phyloP scores from a whole-genome alignment of 2,797 vertebrate genomes.

The Aulostomus chinensis region DNA sequence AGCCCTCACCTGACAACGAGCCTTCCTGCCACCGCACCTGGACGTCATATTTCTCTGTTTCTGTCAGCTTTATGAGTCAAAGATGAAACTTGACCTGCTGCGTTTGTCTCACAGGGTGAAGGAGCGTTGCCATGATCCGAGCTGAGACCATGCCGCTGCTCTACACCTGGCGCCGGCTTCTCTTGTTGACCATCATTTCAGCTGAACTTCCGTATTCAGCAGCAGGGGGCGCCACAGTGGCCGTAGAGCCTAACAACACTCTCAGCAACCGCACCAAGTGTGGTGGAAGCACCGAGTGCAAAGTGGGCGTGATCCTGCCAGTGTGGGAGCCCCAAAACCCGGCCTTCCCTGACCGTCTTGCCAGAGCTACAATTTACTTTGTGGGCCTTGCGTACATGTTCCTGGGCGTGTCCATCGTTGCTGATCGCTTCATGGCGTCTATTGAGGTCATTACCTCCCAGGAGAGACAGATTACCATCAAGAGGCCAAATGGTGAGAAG shows the following conservation, averaged over 20 bases:
- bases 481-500: constrained; percentile 92
- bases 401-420: constrained; percentile 95
- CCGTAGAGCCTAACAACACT: constrained; percentile 40
- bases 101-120: too few relatives aligned
- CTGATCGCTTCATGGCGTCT: constrained; percentile 97
- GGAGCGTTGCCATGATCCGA: too few relatives aligned
- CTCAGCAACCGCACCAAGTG: constrained; percentile 66
- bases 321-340: constrained; percentile 90
- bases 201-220: too few relatives aligned
- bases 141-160: too few relatives aligned
- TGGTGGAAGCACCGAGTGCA: constrained; percentile 84
- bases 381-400: constrained; percentile 94
- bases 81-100: too few relatives aligned
- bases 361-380: constrained; percentile 94
- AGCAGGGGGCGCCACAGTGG: too few relatives aligned
- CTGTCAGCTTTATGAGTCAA: too few relatives aligned
- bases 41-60: too few relatives aligned
- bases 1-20: too few relatives aligned
- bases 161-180: too few relatives aligned
- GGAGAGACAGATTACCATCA: constrained; percentile 92
- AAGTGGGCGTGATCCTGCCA: constrained; percentile 90
- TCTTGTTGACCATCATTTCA: too few relatives aligned
- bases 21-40: too few relatives aligned
- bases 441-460: constrained; percentile 99
- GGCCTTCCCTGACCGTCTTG: constrained; percentile 88